A percentile compares a stretch with the other conserved stretches of the same genome.
phyloP scores from a whole-genome alignment of 1,140 invertebrate species.

The Theocolax elegans region DNA sequence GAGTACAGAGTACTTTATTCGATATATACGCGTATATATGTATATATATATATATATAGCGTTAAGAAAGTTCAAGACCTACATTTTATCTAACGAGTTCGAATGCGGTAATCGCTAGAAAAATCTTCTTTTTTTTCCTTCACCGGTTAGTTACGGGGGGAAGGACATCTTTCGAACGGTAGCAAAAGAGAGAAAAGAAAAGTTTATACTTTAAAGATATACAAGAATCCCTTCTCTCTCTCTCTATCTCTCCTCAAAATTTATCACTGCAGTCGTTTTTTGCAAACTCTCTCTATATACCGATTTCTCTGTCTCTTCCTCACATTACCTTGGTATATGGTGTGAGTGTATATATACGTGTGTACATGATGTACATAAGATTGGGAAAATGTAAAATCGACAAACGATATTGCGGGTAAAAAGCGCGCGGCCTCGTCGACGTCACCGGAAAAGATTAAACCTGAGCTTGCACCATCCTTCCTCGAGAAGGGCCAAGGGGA shows the following conservation, averaged over 20 bases:
- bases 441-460: constrained; percentile 24
- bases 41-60: too few relatives aligned
- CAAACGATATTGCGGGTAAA: constrained; percentile 23
- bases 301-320: not conserved
- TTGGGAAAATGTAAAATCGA: constrained; percentile 40
- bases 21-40: too few relatives aligned
- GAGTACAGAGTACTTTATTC: too few relatives aligned
- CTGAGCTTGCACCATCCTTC: constrained; percentile 3
- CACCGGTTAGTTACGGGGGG: too few relatives aligned
- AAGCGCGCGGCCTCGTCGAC: not conserved
- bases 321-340: not conserved
- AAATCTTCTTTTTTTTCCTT: not conserved
- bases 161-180: not conserved
- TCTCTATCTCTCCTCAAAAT: too few relatives aligned
- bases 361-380: too few relatives aligned
- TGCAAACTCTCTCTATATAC: too few relatives aligned
- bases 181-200: not conserved
- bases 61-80: constrained; percentile 3
- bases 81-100: not conserved
- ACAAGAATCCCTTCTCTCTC: too few relatives aligned
- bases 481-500: not conserved
- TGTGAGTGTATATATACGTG: too few relatives aligned
- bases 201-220: not conserved
- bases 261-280: too few relatives aligned
- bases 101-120: not conserved